Evolutionary conservation across 2,888 invertebrate species (phyloP).

Genomic region (Pyrgus malvae): DNA sequence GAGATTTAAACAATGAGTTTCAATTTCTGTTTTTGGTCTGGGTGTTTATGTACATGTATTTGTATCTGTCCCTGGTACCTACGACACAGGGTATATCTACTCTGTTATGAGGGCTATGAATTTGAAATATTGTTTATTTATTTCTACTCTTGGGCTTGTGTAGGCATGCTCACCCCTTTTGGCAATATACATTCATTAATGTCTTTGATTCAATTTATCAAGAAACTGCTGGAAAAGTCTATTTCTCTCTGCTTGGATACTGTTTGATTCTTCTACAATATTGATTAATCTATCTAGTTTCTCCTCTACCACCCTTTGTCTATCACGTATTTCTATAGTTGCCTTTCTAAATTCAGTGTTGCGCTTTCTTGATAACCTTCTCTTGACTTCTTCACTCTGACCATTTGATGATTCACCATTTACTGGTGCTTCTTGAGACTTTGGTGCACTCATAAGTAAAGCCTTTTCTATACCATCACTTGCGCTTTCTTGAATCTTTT

Average conservation of each 20-base stretch:
- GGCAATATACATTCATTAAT: background rate
- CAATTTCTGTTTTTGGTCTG: no score
- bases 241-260: slow-evolving; percentile 70
- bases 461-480: slow-evolving; percentile 63
- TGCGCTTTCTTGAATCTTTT: slow-evolving; percentile 59
- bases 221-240: slow-evolving; percentile 67
- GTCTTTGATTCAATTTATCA: slow-evolving; percentile 50
- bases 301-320: slow-evolving; percentile 67
- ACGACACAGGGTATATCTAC: no score
- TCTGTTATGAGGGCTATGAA: no score
- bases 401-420: slow-evolving; percentile 51
- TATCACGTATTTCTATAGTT: slow-evolving; percentile 66
- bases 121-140: no score
- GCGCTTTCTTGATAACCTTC: slow-evolving; percentile 53
- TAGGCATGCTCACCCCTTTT: no score
- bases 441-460: slow-evolving; percentile 52
- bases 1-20: no score
- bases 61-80: no score
- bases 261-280: slow-evolving; percentile 74
- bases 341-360: slow-evolving; percentile 65
- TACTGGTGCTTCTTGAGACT: slow-evolving; percentile 45
- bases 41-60: no score
- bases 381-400: slow-evolving; percentile 54
- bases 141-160: no score
- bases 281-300: slow-evolving; percentile 71